These are phyloP conservation scores for Tyto alba DNA, from an alignment of 2,113 vertebrate genomes.

Conservation along the genomic window DNA sequence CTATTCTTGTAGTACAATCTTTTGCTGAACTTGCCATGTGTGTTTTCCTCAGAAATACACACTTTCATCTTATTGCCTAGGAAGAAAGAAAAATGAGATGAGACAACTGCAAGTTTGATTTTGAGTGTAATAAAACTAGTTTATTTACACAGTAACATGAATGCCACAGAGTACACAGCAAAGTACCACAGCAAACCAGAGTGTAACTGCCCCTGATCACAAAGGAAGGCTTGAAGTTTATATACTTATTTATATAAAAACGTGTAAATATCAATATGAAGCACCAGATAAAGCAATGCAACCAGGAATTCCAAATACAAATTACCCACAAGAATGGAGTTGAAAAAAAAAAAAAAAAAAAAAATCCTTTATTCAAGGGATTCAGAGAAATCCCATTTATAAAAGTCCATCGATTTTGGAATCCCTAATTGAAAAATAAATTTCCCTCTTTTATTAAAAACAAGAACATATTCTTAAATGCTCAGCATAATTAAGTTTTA, in stretches of 20 bases:
- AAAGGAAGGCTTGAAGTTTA: conserved; percentile 51
- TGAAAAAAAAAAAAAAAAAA: neutral
- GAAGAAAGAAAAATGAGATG: neutral
- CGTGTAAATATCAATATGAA: conserved; percentile 52
- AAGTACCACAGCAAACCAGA: conserved; percentile 82
- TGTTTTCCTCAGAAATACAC: neutral
- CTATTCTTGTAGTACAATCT: neutral
- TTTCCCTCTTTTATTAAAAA: conserved; percentile 12
- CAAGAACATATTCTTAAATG: conserved; percentile 21
- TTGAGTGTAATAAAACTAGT: conserved; percentile 71
- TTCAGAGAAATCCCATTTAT: conserved; percentile 9
- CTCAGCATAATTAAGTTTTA: conserved; percentile 44
- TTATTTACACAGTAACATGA: conserved; percentile 81
- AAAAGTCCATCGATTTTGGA: neutral
- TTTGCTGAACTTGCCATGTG: neutral
- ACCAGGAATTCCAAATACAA: conserved; percentile 56
- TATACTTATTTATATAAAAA: conserved; percentile 58
- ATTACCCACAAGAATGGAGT: conserved; percentile 13
- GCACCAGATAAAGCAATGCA: conserved; percentile 62
- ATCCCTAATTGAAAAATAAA: conserved; percentile 44
- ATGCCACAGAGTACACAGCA: conserved; percentile 77
- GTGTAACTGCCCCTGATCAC: conserved; percentile 60
- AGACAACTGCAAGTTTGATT: neutral
- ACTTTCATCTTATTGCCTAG: neutral
- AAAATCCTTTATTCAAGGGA: neutral